Conservation (phyloP, 2,888 invertebrate genomes). For the Steromphala cineraria region DNA sequence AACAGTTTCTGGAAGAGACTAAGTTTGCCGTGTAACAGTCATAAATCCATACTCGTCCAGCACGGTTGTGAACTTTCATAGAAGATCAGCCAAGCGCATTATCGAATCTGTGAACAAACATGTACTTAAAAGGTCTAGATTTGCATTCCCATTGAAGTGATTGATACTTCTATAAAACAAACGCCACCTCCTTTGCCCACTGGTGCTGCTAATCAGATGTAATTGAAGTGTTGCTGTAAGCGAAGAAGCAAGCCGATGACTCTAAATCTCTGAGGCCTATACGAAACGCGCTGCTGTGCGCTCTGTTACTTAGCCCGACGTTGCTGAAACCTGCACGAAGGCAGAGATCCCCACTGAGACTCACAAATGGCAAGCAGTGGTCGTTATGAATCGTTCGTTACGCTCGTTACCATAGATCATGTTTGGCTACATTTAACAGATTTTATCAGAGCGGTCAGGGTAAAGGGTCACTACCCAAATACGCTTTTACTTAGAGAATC, state of each 20-base stretch:
- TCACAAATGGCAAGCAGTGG: neutral
- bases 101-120: conserved; percentile 1
- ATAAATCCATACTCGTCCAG: no score
- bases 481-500: no score
- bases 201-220: neutral
- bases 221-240: neutral
- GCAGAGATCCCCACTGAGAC: neutral
- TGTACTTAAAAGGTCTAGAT: neutral
- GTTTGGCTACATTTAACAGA: neutral
- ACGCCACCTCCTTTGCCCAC: neutral
- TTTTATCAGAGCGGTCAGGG: no score
- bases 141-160: conserved; percentile 1
- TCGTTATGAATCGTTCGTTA: neutral
- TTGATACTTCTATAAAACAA: conserved; percentile 5
- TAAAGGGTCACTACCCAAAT: no score
- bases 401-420: neutral
- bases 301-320: no score
- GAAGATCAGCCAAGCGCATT: neutral
- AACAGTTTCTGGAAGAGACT: no score
- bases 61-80: neutral
- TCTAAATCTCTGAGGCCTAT: neutral
- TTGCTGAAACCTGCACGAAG: no score
- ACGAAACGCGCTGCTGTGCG: no score
- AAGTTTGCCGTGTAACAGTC: no score
- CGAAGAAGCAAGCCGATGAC: neutral